Evolutionary conservation across 2,113 vertebrate species (phyloP).

Genomic region (Hemibagrus wyckioides): DNA sequence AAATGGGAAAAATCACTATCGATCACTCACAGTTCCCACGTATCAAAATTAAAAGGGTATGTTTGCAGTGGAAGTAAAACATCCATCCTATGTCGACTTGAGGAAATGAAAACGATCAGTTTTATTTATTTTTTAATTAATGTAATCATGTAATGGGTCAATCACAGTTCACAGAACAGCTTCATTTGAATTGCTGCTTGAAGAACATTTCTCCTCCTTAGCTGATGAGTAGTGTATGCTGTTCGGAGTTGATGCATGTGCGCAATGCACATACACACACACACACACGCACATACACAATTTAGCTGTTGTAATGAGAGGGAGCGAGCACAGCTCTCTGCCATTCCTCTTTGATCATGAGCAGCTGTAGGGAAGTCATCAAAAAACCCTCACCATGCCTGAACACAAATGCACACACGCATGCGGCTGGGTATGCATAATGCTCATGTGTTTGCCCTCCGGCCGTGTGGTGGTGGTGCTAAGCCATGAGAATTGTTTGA

Average conservation of each 20-base stretch:
- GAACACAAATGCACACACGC: neutral
- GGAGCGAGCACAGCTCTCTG: constrained; percentile 9
- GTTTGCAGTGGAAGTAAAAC: neutral
- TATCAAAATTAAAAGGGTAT: neutral
- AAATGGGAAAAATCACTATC: neutral
- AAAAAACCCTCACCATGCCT: neutral
- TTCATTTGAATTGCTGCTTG: neutral
- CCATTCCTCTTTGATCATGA: constrained; percentile 43
- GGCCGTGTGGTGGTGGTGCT: neutral
- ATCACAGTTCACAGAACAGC: neutral
- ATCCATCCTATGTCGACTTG: neutral
- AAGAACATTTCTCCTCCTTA: neutral
- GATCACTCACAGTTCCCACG: neutral
- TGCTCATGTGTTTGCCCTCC: neutral
- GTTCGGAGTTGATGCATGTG: neutral
- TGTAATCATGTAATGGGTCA: neutral
- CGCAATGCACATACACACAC: neutral
- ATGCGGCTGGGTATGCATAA: neutral
- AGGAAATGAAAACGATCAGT: neutral
- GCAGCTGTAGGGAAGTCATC: constrained; percentile 37
- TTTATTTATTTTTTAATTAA: neutral
- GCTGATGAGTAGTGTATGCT: neutral
- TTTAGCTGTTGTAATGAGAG: constrained; percentile 37
- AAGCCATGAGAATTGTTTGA: constrained; percentile 19
- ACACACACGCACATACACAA: neutral